Base-by-base conservation (phyloP, 64 coral and sea anemone species). In the Montipora foliosa region DNA sequence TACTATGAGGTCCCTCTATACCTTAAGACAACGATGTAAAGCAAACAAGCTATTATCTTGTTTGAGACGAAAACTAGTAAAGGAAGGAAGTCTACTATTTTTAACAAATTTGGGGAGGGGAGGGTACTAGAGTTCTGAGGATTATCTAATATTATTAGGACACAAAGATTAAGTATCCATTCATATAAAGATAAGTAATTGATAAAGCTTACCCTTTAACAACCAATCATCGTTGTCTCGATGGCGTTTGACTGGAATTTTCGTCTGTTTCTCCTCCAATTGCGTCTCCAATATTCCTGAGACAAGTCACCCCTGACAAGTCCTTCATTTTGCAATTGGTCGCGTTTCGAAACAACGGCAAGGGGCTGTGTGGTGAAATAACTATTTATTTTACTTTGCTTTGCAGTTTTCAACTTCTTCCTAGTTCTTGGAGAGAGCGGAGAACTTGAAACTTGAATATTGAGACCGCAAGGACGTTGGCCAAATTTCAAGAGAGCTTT, bases 371-470 rank as follows among this genome's bases (percentile, higher is more conserved):
- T 14, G 16, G 15, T 11, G 17, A 85, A 85, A 13, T 69, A 85
- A 1, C 15, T 71, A 19, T 85, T 66, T 49, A 85, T 68, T 70
- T 85, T 85, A 70, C 37, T 67, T 62, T 85, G 82, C 82, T 70
- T 85, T 14, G 82, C 62, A 85, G 16, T 85, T 49, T 70, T 19
- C 16, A 85, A 70, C 64, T 85, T 85, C 19, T 50, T 85, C 8
- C 44, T 70, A 6, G 82, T 70, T 85, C 62, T 49, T 19, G 82
- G 82, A 6, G 82, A 85, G 13, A 85, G 82, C 44, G 82, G 82
- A 50, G 82, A 85, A n/a, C 62, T 6, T 7, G 82, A 85, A 70
- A 85, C 64, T 45, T 70, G 37, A 12, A 85, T 49, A 47, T 12
- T 45, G 6, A 70, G 62, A 45, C 52, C 79, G 10, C 22, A 8